Conservation (phyloP, 2,888 invertebrate species). For the Piscicola geometra region DNA sequence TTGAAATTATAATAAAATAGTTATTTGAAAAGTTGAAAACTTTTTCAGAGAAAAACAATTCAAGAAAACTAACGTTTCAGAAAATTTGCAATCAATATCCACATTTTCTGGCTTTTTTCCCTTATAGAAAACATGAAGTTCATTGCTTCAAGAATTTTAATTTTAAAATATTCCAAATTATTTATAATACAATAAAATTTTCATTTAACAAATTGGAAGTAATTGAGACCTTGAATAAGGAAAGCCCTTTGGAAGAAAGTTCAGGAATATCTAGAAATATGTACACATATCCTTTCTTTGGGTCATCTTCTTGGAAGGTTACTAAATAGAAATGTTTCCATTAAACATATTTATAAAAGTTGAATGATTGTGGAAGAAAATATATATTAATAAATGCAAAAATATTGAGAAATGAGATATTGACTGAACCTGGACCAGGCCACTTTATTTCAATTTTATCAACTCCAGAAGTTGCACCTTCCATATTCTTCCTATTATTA, state of each 20-base stretch:
- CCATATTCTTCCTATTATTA: too few relatives aligned
- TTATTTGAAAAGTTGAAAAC: neutral
- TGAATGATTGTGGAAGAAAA: too few relatives aligned
- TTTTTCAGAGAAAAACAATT: neutral
- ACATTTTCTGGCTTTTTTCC: constrained; percentile 7
- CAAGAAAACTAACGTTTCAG: neutral
- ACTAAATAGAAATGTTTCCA: neutral
- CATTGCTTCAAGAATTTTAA: too few relatives aligned
- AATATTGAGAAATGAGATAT: too few relatives aligned
- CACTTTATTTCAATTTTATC: neutral
- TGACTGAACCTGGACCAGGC: neutral
- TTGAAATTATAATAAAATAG: neutral
- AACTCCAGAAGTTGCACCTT: too few relatives aligned
- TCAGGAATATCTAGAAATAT: neutral
- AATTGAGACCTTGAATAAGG: neutral
- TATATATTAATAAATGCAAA: too few relatives aligned
- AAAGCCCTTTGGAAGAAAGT: neutral
- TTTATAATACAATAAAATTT: too few relatives aligned
- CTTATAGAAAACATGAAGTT: neutral
- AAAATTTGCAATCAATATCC: neutral
- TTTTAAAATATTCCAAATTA: too few relatives aligned
- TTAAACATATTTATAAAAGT: too few relatives aligned
- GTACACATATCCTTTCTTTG: constrained; percentile 7
- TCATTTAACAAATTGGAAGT: too few relatives aligned
- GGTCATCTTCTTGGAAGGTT: constrained; percentile 14